Conservation (phyloP, 1,140 invertebrate genomes). For the Drosophila mayri region DNA sequence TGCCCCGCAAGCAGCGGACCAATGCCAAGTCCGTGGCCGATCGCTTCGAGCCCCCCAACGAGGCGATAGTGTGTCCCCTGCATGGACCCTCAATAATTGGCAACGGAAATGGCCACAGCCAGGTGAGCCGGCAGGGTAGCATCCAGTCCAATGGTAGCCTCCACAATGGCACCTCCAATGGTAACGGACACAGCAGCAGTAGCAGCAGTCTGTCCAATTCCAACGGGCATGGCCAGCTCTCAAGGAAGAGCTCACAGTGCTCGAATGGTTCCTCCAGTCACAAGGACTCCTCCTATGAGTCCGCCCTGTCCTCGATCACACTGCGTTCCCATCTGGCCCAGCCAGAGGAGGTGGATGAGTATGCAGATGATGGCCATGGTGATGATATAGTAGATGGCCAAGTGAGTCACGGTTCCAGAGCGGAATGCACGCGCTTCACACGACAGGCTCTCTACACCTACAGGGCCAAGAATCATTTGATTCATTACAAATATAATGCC, state of each 20-base stretch:
- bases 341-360: conserved; percentile 76
- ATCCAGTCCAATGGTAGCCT: conserved; percentile 64
- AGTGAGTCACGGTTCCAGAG: conserved; percentile 39
- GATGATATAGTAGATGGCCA: conserved; percentile 41
- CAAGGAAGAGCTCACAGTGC: conserved; percentile 75
- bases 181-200: conserved; percentile 45
- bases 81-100: conserved; percentile 52
- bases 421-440: conserved; percentile 90
- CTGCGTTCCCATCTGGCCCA: conserved; percentile 75
- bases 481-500: conserved; percentile 94
- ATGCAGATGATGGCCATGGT: conserved; percentile 52
- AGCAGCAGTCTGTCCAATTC: conserved; percentile 45
- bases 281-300: conserved; percentile 76
- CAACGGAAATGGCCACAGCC: conserved; percentile 63
- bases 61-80: conserved; percentile 75
- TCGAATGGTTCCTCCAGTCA: conserved; percentile 66
- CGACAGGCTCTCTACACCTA: conserved; percentile 95
- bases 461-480: conserved; percentile 93
- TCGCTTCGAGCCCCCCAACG: conserved; percentile 77
- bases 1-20: conserved; percentile 92
- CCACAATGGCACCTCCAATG: conserved; percentile 60
- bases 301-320: conserved; percentile 70
- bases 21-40: conserved; percentile 89
- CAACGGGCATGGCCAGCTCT: conserved; percentile 60
- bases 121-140: conserved; percentile 69